Conservation (phyloP, 2,797 vertebrate genomes). For the Megaceryle alcyon region DNA sequence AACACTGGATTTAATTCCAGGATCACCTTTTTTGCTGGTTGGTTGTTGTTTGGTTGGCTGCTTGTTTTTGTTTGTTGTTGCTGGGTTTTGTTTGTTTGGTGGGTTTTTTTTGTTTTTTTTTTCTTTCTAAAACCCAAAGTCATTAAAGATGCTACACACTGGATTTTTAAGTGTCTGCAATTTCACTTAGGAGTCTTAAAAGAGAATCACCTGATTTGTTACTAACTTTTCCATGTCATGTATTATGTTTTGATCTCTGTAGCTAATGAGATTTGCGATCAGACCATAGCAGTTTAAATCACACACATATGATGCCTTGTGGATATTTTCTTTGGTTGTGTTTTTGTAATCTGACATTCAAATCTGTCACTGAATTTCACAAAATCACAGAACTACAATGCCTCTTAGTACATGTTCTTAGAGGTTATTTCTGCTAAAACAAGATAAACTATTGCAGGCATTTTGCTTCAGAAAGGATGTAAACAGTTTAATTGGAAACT, state of each 20-base stretch:
- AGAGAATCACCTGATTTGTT: background rate
- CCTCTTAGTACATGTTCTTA: background rate
- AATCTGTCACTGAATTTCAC: background rate
- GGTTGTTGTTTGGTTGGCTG: too few species aligned
- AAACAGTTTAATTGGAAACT: background rate
- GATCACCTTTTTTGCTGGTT: background rate
- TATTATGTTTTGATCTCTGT: background rate
- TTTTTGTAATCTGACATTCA: background rate
- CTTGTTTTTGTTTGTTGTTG: too few species aligned
- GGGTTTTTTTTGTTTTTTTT: background rate
- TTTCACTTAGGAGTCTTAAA: background rate
- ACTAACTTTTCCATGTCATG: background rate
- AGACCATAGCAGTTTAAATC: background rate
- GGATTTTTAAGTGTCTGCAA: background rate
- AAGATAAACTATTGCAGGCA: background rate
- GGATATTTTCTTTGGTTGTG: background rate
- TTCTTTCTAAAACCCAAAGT: background rate
- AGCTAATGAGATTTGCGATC: slow-evolving; percentile 3
- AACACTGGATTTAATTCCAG: background rate
- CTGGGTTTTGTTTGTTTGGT: too few species aligned
- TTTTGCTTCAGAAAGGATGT: background rate
- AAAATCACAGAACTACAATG: too few species aligned
- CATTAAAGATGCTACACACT: background rate
- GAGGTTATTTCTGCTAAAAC: background rate
- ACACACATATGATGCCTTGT: background rate